A percentile compares a stretch with the other conserved stretches of the same genome.
These are phyloP conservation scores for Eutrigla gurnardus DNA, from an alignment of 2,797 vertebrate species.

Conservation along the genomic window DNA sequence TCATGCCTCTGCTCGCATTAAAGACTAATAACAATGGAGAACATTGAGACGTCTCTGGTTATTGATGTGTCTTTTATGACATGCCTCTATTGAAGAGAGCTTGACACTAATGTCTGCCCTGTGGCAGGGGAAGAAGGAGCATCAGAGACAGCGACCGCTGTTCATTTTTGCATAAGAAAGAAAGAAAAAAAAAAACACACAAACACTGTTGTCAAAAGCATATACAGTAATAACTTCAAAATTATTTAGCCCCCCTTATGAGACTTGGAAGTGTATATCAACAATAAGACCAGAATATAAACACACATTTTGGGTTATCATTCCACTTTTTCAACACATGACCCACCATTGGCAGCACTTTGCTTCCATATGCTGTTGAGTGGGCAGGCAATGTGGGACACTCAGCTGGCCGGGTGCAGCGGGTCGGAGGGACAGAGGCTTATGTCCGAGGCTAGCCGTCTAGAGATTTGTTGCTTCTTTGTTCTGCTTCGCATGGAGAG, in stretches of 20 bases:
- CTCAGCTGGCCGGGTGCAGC: slow-evolving; percentile 69
- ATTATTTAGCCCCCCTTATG: slow-evolving; percentile 67
- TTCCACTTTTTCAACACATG: slow-evolving; percentile 53
- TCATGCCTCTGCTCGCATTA: slow-evolving; percentile 78
- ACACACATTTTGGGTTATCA: slow-evolving; percentile 52
- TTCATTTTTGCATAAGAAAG: slow-evolving; percentile 77
- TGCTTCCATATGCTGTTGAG: slow-evolving; percentile 79
- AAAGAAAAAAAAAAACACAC: slow-evolving; percentile 12
- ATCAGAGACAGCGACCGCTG: slow-evolving; percentile 60
- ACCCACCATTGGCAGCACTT: slow-evolving; percentile 75
- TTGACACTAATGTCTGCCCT: slow-evolving; percentile 83
- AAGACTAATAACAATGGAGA: slow-evolving; percentile 82
- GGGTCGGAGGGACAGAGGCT: slow-evolving; percentile 56
- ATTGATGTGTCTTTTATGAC: slow-evolving; percentile 86
- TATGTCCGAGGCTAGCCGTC: slow-evolving; percentile 54
- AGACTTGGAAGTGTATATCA: slow-evolving; percentile 67
- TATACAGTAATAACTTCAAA: slow-evolving; percentile 70
- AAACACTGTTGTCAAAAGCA: slow-evolving; percentile 61
- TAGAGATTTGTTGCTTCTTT: slow-evolving; percentile 59
- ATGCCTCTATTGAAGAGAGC: slow-evolving; percentile 73
- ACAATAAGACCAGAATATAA: slow-evolving; percentile 64
- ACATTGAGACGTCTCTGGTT: slow-evolving; percentile 74
- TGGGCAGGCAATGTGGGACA: slow-evolving; percentile 63
- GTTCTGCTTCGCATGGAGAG: slow-evolving; percentile 39
- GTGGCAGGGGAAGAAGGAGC: slow-evolving; percentile 66